phyloP scores from a whole-genome alignment of 2,888 invertebrate species.

The Protophormia terraenovae region DNA sequence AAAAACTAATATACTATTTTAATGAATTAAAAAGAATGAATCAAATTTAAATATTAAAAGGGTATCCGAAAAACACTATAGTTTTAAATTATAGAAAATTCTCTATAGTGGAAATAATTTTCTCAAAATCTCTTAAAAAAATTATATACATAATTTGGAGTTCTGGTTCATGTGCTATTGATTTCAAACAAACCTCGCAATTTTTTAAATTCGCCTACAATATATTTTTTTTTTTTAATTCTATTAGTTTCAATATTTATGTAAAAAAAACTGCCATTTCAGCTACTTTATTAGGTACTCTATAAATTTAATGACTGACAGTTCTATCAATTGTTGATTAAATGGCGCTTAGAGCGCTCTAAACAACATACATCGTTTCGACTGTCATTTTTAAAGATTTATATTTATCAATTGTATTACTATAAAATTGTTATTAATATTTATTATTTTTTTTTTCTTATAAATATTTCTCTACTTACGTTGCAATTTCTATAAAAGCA shows the following conservation, averaged over 20 bases:
- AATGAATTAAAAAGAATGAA: too few species aligned
- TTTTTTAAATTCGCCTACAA: neutral
- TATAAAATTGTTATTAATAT: neutral
- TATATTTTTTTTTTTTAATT: neutral
- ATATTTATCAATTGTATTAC: neutral
- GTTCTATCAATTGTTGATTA: neutral
- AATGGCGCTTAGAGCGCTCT: constrained; percentile 1
- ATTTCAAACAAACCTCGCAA: neutral
- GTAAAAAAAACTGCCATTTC: neutral
- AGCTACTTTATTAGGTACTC: neutral
- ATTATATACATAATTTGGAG: too few species aligned
- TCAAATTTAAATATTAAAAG: too few species aligned
- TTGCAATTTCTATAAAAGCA: neutral
- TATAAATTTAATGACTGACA: neutral
- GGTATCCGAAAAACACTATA: too few species aligned
- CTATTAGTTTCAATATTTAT: neutral
- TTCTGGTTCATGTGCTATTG: too few species aligned
- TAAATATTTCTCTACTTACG: neutral
- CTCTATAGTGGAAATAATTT: too few species aligned
- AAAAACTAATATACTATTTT: too few species aligned
- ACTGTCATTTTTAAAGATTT: neutral
- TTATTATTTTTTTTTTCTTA: too few species aligned
- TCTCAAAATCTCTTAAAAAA: too few species aligned
- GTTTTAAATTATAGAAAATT: too few species aligned
- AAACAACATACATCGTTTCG: neutral